phyloP scores from a whole-genome alignment of 2,113 vertebrate genomes.

The Tyto alba region DNA sequence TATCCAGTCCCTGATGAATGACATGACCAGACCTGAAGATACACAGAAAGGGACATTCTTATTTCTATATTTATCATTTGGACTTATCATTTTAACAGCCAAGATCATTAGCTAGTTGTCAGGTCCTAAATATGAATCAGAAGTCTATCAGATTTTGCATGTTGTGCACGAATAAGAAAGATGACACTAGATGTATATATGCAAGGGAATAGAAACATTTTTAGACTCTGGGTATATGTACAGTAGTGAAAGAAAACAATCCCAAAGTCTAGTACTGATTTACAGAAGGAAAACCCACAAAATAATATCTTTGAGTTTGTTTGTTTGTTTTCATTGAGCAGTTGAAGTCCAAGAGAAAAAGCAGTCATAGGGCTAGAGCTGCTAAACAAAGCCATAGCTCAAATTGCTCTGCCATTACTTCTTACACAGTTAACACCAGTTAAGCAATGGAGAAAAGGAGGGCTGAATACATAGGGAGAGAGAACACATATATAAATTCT shows the following conservation, averaged over 20 bases:
- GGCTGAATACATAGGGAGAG: background rate
- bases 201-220: background rate
- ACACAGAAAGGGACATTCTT: background rate
- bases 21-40: background rate
- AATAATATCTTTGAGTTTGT: background rate
- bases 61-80: background rate
- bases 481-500: background rate
- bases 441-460: background rate
- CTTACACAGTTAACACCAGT: background rate
- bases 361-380: background rate
- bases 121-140: background rate
- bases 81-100: background rate
- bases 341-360: background rate
- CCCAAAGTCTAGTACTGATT: accelerated
- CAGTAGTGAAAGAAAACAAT: background rate
- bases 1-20: background rate
- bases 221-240: background rate
- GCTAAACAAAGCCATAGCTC: background rate
- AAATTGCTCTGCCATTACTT: background rate
- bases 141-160: background rate
- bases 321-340: background rate
- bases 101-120: background rate
- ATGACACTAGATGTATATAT: background rate
- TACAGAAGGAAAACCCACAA: accelerated
- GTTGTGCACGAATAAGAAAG: background rate